These are phyloP conservation scores for Acridotheres tristis DNA, from an alignment of 2,797 vertebrate genomes.

Conservation along the genomic window DNA sequence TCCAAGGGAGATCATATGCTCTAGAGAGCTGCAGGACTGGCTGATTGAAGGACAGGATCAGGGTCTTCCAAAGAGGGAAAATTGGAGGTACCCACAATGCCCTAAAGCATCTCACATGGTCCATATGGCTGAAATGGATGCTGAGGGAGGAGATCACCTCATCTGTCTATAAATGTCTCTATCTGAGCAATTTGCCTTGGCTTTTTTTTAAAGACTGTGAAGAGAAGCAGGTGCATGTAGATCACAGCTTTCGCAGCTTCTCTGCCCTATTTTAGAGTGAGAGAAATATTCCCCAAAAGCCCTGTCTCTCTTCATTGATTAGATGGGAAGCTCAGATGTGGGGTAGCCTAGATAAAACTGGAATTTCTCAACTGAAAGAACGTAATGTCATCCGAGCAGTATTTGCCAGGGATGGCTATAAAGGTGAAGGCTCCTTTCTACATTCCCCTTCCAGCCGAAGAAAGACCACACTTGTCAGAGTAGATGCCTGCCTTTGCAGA, in stretches of 20 bases:
- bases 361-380: neutral
- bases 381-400: fast-evolving
- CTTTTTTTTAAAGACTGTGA: neutral
- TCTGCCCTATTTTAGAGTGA: conserved; percentile 16
- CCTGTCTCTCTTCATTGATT: neutral
- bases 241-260: conserved; percentile 32
- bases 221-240: conserved; percentile 1
- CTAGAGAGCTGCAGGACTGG: neutral
- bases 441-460: neutral
- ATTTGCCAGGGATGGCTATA: neutral
- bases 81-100: fast-evolving
- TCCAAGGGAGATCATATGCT: neutral
- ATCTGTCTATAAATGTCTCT: neutral
- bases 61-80: neutral
- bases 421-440: neutral
- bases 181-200: neutral
- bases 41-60: neutral
- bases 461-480: neutral
- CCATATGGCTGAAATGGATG: neutral
- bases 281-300: conserved; percentile 8
- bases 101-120: neutral
- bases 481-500: neutral
- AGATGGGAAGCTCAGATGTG: neutral
- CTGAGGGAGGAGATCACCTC: neutral
- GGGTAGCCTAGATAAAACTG: neutral